Conservation (phyloP, 2,888 invertebrate genomes). For the Pemphredon lugubris region DNA sequence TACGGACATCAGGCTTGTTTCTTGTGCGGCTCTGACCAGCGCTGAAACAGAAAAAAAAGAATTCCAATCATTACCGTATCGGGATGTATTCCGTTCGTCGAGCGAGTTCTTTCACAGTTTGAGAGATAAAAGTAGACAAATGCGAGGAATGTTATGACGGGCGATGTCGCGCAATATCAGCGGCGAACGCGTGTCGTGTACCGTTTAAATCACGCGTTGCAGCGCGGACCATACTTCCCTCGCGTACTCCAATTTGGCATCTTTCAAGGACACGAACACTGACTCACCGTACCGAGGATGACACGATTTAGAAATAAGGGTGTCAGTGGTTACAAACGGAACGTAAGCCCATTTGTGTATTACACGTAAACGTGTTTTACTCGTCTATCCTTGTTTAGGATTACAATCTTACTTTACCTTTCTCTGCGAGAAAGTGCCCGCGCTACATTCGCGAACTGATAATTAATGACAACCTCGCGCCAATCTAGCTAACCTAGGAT, state of each 20-base stretch:
- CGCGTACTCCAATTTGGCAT: conserved; percentile 21
- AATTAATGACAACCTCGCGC: no score
- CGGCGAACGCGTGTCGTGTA: conserved; percentile 34
- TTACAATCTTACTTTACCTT: no score
- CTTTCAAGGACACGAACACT: background rate
- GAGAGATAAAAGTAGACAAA: conserved; percentile 6
- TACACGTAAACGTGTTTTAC: no score
- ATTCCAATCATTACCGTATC: background rate
- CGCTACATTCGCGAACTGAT: no score
- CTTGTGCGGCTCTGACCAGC: conserved; percentile 63
- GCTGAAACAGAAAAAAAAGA: conserved; percentile 59
- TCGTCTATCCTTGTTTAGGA: no score
- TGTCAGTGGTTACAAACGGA: no score
- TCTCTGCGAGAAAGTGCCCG: no score
- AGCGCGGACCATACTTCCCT: conserved; percentile 42
- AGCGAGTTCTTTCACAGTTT: no score
- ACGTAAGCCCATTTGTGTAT: no score
- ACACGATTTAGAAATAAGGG: no score
- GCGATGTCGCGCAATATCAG: conserved; percentile 16
- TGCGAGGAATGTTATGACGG: conserved; percentile 13
- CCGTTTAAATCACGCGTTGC: conserved; percentile 40
- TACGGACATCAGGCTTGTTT: conserved; percentile 79
- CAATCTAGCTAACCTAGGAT: no score
- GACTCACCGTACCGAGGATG: no score
- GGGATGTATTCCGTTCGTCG: background rate